A percentile compares a stretch with the other conserved stretches of the same genome.
These are phyloP conservation scores for Eudyptes chrysolophus DNA, from an alignment of 2,113 vertebrate species.

Conservation along the genomic window DNA sequence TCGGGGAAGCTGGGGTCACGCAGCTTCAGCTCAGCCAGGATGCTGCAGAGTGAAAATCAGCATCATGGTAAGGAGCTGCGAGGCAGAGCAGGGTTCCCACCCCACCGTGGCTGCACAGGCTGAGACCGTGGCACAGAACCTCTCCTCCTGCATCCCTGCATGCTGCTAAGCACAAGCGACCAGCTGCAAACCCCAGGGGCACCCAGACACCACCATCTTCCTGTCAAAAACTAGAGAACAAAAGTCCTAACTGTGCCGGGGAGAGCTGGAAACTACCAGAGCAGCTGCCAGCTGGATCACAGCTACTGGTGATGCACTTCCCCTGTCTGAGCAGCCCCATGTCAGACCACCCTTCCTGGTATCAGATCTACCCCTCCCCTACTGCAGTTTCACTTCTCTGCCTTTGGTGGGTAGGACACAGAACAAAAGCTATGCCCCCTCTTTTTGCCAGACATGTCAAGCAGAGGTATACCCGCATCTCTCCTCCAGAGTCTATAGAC, in stretches of 20 bases:
- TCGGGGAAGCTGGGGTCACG: slow-evolving; percentile 88
- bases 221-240: neutral
- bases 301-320: neutral
- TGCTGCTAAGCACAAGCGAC: rapidly evolving
- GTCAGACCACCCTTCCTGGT: neutral
- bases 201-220: no score
- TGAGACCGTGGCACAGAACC: neutral
- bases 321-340: neutral
- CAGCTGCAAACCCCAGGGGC: neutral
- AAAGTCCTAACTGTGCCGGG: rapidly evolving
- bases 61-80: neutral
- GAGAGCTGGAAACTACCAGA: neutral
- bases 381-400: neutral
- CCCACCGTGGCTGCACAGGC: neutral
- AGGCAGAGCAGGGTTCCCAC: neutral
- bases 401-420: neutral
- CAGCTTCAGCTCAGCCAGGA: slow-evolving; percentile 88
- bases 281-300: neutral
- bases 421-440: neutral
- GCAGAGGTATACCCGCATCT: neutral
- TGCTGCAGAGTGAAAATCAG: slow-evolving; percentile 65
- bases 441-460: neutral
- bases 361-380: neutral
- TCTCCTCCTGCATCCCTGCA: neutral
- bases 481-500: neutral